Percentiles rank a stretch among this genome's conserved stretches.
phyloP scores from a whole-genome alignment of 2,888 invertebrate species.

The Dastarcus helophoroides region DNA sequence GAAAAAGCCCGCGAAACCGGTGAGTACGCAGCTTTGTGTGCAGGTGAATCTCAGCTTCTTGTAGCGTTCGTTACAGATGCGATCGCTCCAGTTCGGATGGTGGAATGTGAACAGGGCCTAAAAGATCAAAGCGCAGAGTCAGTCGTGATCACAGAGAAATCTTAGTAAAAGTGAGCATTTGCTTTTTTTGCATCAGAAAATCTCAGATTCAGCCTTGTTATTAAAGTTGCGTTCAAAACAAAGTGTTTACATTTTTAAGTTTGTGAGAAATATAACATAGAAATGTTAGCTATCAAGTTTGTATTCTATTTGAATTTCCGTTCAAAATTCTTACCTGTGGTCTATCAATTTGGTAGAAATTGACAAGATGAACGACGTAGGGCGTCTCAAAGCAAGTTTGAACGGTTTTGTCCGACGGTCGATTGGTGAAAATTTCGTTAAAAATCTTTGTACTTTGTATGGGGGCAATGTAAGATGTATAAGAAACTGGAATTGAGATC shows the following conservation, averaged over 20 bases:
- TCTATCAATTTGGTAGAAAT: slow-evolving; percentile 65
- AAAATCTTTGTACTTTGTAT: slow-evolving; percentile 83
- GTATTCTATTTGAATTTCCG: no score
- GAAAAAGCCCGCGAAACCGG: slow-evolving; percentile 95
- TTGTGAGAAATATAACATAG: no score
- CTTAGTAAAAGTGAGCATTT: no score
- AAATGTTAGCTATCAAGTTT: no score
- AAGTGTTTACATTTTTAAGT: no score
- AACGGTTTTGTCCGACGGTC: slow-evolving; percentile 41
- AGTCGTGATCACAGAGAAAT: no score
- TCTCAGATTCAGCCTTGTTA: no score
- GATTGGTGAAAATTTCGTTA: slow-evolving; percentile 54
- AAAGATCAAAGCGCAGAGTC: slow-evolving; percentile 18
- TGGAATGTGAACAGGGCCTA: slow-evolving; percentile 74
- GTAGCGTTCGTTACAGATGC: slow-evolving; percentile 62
- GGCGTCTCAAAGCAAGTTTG: slow-evolving; percentile 62
- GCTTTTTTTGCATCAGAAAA: no score
- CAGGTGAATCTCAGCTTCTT: slow-evolving; percentile 56
- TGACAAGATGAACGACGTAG: slow-evolving; percentile 87
- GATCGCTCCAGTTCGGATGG: slow-evolving; percentile 72
- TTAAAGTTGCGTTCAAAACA: no score
- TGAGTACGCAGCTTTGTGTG: slow-evolving; percentile 66
- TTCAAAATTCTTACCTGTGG: slow-evolving; percentile 50
- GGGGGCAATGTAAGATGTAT: slow-evolving; percentile 86
- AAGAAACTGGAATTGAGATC: slow-evolving; percentile 80